These are phyloP conservation scores for Hoplodrina ambigua DNA, from an alignment of 2,888 invertebrate genomes.

Conservation along the genomic window DNA sequence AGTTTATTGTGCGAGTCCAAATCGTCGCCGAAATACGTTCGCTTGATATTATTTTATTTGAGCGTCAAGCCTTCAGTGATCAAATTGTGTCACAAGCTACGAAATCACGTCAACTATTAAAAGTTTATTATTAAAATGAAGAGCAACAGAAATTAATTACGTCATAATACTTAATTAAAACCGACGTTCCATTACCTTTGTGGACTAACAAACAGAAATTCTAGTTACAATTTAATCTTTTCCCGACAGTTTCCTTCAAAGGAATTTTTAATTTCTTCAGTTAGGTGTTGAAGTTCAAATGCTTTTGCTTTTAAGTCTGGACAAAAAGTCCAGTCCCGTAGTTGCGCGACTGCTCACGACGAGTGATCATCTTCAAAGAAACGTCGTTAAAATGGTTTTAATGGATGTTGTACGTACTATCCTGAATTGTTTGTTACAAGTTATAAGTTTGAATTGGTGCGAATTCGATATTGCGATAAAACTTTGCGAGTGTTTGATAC, in stretches of 20 bases:
- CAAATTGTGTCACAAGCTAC: not conserved
- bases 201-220: conserved; percentile 11
- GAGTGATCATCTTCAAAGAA: conserved; percentile 49
- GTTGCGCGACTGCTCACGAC: conserved; percentile 20
- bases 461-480: not conserved
- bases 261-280: conserved; percentile 29
- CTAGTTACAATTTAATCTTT: conserved; percentile 31
- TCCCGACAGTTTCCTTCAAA: conserved; percentile 13
- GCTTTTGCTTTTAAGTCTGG: conserved; percentile 7
- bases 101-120: not conserved
- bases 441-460: not conserved
- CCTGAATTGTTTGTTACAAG: conserved; percentile 28
- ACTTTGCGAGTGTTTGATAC: not conserved
- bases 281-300: conserved; percentile 34
- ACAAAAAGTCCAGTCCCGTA: conserved; percentile 14
- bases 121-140: not conserved
- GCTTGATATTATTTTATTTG: conserved; percentile 17
- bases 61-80: not conserved
- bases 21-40: conserved; percentile 26
- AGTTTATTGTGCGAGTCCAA: conserved; percentile 26
- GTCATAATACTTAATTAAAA: conserved; percentile 7
- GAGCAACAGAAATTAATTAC: not conserved
- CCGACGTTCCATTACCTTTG: not conserved
- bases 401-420: conserved; percentile 10
- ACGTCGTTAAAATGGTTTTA: conserved; percentile 46